These are phyloP conservation scores for Colius striatus DNA, from an alignment of 2,113 vertebrate species.

Conservation along the genomic window DNA sequence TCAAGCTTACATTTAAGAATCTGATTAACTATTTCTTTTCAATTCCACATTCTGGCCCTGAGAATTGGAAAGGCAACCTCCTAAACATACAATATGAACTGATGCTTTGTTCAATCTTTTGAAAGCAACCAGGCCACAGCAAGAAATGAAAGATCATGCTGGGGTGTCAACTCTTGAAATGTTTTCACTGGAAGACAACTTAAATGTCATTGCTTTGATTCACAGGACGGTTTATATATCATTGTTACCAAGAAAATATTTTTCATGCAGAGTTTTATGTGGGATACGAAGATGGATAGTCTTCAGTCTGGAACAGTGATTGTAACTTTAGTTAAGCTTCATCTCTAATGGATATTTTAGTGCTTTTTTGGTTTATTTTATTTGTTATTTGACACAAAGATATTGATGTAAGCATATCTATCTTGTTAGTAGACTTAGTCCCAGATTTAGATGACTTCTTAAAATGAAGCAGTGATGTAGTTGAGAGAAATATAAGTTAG, in stretches of 20 bases:
- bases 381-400: not conserved
- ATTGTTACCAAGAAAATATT: not conserved
- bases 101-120: not conserved
- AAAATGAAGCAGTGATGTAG: not conserved
- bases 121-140: not conserved
- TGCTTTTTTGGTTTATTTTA: not conserved
- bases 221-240: not conserved
- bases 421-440: not conserved
- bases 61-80: not conserved
- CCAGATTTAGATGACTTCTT: not conserved
- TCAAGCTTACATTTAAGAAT: not conserved
- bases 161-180: not conserved
- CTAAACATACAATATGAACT: not conserved
- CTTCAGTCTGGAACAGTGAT: not conserved
- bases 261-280: not conserved
- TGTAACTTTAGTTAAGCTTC: not conserved
- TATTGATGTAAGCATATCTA: not conserved
- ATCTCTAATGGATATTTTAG: not conserved
- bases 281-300: not conserved
- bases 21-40: not conserved
- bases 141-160: not conserved
- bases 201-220: not conserved
- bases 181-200: not conserved
- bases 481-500: not conserved
- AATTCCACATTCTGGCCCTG: not conserved